A percentile compares a stretch with the other conserved stretches of the same genome.
These are phyloP conservation scores for Euura lappo DNA, from an alignment of 1,140 invertebrate genomes.

Conservation along the genomic window DNA sequence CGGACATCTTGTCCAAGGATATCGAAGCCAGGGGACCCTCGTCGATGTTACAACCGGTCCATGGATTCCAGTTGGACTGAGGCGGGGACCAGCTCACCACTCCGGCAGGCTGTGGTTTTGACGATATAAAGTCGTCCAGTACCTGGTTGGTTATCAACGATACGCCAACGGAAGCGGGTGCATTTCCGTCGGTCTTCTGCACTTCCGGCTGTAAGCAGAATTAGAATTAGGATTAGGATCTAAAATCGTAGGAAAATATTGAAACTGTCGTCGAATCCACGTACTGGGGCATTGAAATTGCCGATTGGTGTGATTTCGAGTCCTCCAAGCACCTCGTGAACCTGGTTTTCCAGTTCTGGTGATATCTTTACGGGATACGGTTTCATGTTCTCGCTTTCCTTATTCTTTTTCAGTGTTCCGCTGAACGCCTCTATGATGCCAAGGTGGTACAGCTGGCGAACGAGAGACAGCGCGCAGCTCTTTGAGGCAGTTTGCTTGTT, in stretches of 20 bases:
- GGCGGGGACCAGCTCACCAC: constrained; percentile 96
- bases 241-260: not conserved
- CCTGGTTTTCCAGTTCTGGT: constrained; percentile 69
- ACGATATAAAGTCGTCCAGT: constrained; percentile 68
- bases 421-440: constrained; percentile 89
- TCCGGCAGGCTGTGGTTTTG: constrained; percentile 66
- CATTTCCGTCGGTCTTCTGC: constrained; percentile 22
- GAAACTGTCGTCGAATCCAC: not conserved
- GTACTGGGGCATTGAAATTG: constrained; percentile 11
- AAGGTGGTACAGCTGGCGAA: constrained; percentile 93
- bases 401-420: constrained; percentile 86
- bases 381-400: constrained; percentile 73
- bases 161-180: constrained; percentile 45
- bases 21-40: constrained; percentile 85
- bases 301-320: constrained; percentile 65
- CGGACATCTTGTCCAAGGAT: constrained; percentile 80
- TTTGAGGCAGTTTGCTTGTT: constrained; percentile 97
- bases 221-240: too few species aligned
- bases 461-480: constrained; percentile 93
- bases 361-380: constrained; percentile 81
- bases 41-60: constrained; percentile 94
- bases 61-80: constrained; percentile 94
- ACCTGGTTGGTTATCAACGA: constrained; percentile 66
- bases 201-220: constrained; percentile 12
- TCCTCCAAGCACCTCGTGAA: constrained; percentile 69